Evolutionary conservation across 2,888 invertebrate species (phyloP).

Genomic region (Nycteola revayana): DNA sequence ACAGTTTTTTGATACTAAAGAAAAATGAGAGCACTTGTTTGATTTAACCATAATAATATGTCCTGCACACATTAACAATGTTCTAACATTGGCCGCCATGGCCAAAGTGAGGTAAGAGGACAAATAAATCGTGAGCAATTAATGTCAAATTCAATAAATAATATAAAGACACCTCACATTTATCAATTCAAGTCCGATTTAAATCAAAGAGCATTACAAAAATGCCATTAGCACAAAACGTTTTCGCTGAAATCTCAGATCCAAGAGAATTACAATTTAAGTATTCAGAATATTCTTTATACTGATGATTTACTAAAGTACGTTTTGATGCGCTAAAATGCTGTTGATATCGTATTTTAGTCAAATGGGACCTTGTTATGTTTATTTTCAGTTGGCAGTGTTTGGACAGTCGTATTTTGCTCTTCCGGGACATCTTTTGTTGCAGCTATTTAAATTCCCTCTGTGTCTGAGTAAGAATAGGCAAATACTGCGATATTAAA

Average conservation of each 20-base stretch:
- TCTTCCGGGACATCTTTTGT: not conserved
- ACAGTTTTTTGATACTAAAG: no score
- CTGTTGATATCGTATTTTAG: conserved; percentile 3
- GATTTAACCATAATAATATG: no score
- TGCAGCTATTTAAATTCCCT: not conserved
- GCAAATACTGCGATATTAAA: not conserved
- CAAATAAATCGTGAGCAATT: no score
- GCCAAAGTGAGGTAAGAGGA: conserved; percentile 12
- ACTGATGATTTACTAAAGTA: conserved; percentile 2
- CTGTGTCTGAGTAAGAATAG: not conserved
- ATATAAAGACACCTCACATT: conserved; percentile 17
- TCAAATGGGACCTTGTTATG: not conserved
- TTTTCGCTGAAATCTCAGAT: conserved; percentile 16
- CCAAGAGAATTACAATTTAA: conserved; percentile 16
- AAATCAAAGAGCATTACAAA: conserved; percentile 26
- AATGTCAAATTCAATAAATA: conserved; percentile 21
- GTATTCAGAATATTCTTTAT: conserved; percentile 9
- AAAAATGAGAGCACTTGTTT: no score
- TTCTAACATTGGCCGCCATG: no score
- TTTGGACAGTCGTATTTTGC: not conserved
- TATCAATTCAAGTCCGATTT: conserved; percentile 24
- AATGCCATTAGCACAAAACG: conserved; percentile 16
- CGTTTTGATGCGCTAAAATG: conserved; percentile 4
- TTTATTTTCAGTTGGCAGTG: not conserved
- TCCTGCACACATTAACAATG: no score